Conservation (phyloP, 1,140 invertebrate species). For the Hylaeus anthracinus region DNA sequence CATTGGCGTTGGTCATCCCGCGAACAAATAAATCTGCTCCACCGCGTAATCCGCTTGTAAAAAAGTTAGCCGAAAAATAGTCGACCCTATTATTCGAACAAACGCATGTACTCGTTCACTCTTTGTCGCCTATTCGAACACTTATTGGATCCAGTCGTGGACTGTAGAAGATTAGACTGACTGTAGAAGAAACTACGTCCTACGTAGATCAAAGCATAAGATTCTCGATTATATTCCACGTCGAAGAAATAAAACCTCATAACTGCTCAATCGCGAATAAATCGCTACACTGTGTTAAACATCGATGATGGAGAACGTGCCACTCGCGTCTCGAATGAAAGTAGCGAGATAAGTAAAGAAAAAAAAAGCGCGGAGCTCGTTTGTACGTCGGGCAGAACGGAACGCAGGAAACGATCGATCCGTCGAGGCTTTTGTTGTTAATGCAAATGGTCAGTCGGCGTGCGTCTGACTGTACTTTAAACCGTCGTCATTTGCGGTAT, state of each 20-base stretch:
- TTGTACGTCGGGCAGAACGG: background rate
- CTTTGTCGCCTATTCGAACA: background rate
- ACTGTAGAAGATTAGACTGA: no score
- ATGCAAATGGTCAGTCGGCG: slow-evolving; percentile 22
- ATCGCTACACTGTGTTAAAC: no score
- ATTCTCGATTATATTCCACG: no score
- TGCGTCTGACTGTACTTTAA: slow-evolving; percentile 17
- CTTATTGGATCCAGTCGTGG: no score
- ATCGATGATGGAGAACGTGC: no score
- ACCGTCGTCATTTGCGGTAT: slow-evolving; percentile 55
- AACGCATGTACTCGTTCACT: background rate
- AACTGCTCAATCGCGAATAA: no score
- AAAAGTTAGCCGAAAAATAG: background rate
- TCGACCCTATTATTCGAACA: background rate
- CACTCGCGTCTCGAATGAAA: background rate
- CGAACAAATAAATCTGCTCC: slow-evolving; percentile 18
- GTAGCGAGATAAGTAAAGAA: background rate
- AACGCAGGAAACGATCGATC: slow-evolving; percentile 12
- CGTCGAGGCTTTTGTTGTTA: slow-evolving; percentile 25
- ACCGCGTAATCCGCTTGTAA: slow-evolving; percentile 2
- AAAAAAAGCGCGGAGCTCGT: background rate
- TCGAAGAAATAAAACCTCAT: no score
- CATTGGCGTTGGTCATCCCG: slow-evolving; percentile 1
- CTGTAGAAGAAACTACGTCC: no score
- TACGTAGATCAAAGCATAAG: no score